Evolutionary conservation across 2,797 vertebrate genomes (phyloP).

Genomic region (Poeciliopsis paucimaculata): DNA sequence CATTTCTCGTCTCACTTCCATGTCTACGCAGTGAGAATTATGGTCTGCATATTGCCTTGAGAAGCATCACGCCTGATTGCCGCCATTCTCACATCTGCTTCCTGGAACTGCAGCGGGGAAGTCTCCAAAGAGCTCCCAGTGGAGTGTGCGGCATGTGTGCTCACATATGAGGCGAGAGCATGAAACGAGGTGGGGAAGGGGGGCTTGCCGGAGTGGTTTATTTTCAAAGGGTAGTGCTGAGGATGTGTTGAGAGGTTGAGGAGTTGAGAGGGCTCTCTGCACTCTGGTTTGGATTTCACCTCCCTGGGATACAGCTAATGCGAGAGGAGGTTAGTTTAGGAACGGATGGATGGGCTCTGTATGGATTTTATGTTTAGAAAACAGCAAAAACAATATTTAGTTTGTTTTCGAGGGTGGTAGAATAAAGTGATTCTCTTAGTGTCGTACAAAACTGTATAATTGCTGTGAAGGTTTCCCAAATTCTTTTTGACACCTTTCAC

Average conservation of each 20-base stretch:
- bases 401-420: neutral
- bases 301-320: slow-evolving; percentile 66
- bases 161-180: slow-evolving; percentile 66
- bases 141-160: slow-evolving; percentile 70
- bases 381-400: slow-evolving; percentile 45
- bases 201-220: slow-evolving; percentile 68
- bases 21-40: slow-evolving; percentile 51
- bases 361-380: slow-evolving; percentile 55
- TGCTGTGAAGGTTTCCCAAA: slow-evolving; percentile 20
- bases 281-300: slow-evolving; percentile 73
- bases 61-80: slow-evolving; percentile 56
- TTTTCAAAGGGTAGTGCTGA: slow-evolving; percentile 78
- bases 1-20: slow-evolving; percentile 47
- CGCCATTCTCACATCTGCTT: slow-evolving; percentile 78
- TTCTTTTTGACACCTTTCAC: slow-evolving; percentile 14
- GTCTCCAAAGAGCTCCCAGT: slow-evolving; percentile 66
- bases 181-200: slow-evolving; percentile 41
- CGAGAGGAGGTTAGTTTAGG: slow-evolving; percentile 39
- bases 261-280: slow-evolving; percentile 72
- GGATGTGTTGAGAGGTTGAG: slow-evolving; percentile 81
- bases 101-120: slow-evolving; percentile 67
- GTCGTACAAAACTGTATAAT: neutral
- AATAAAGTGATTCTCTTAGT: neutral
- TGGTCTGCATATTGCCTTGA: slow-evolving; percentile 53
- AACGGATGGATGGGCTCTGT: neutral